A percentile compares a stretch with the other conserved stretches of the same genome.
Conservation (phyloP, 2,797 vertebrate species). For the Sylvia borin region DNA sequence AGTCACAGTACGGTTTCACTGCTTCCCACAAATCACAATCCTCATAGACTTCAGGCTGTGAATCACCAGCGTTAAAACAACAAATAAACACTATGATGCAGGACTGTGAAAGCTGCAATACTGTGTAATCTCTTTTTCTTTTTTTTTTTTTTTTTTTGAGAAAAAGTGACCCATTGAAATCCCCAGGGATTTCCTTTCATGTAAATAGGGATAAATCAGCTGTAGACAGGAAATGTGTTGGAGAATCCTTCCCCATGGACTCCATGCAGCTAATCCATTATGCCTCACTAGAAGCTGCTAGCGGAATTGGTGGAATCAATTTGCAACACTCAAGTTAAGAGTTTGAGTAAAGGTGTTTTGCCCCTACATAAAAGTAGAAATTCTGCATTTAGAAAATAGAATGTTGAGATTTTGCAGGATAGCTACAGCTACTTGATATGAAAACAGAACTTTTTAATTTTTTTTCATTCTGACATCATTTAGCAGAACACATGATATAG, state of each 20-base stretch:
- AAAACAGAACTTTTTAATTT: background rate
- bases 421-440: background rate
- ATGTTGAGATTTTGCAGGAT: background rate
- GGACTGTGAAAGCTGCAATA: background rate
- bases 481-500: background rate
- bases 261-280: background rate
- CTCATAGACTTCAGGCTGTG: background rate
- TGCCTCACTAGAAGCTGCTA: background rate
- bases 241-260: background rate
- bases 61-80: background rate
- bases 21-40: background rate
- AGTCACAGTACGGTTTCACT: background rate
- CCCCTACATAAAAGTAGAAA: background rate
- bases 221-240: background rate
- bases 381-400: background rate
- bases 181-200: background rate
- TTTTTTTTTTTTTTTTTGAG: too few species aligned
- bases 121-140: background rate
- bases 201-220: background rate
- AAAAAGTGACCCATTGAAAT: background rate
- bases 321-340: background rate
- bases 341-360: background rate
- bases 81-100: background rate
- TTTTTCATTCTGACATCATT: background rate
- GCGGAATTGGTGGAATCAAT: background rate